Conservation (phyloP, 1,140 invertebrate species). For the Drosophila sturtevanti region DNA sequence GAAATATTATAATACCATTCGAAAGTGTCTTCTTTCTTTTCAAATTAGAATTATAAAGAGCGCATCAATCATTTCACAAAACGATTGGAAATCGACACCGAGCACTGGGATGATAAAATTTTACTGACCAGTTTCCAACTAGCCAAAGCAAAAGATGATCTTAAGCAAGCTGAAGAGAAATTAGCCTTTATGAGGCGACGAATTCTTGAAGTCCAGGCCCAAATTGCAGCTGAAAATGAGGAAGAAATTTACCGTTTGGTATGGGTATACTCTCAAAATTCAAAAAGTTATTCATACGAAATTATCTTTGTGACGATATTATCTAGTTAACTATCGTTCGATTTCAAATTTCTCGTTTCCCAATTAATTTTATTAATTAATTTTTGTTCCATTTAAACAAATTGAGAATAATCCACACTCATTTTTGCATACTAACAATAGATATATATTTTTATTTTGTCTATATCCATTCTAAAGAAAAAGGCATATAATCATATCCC, state of each 20-base stretch:
- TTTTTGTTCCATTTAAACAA: too few relatives aligned
- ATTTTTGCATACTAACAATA: too few relatives aligned
- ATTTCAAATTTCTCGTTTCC: too few relatives aligned
- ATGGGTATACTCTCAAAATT: too few relatives aligned
- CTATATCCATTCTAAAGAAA: too few relatives aligned
- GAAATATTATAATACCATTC: not conserved
- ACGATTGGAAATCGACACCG: not conserved
- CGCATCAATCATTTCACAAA: not conserved
- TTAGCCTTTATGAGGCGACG: conserved; percentile 18
- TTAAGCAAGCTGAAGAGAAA: not conserved
- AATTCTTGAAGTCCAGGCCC: conserved; percentile 10
- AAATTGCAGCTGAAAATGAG: not conserved
- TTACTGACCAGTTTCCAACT: not conserved
- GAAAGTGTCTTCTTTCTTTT: not conserved
- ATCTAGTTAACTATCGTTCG: too few relatives aligned
- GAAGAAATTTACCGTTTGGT: not conserved
- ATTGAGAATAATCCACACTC: too few relatives aligned
- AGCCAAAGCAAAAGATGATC: not conserved
- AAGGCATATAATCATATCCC: too few relatives aligned
- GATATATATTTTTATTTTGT: too few relatives aligned
- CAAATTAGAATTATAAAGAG: not conserved
- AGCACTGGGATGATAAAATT: conserved; percentile 22
- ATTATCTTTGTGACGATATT: too few relatives aligned
- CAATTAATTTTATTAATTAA: too few relatives aligned
- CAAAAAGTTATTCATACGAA: too few relatives aligned